Evolutionary conservation across 2,888 invertebrate genomes (phyloP).

Genomic region (Allophyes oxyacanthae): DNA sequence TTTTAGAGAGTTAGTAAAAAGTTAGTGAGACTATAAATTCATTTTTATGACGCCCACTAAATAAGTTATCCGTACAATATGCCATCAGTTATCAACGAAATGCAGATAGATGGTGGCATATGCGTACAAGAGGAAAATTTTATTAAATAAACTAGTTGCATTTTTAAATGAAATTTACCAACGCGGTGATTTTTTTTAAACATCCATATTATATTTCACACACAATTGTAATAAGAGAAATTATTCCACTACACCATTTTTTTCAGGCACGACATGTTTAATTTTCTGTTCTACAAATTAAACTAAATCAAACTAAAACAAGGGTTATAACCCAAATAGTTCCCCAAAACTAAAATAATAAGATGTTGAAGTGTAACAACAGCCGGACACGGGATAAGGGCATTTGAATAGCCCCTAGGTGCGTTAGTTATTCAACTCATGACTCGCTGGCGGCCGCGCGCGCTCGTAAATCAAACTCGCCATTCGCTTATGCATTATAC

Average conservation of each 20-base stretch:
- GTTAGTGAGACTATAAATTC: conserved; percentile 55
- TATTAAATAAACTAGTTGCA: conserved; percentile 13
- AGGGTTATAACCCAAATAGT: conserved; percentile 38
- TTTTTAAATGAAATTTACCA: not conserved
- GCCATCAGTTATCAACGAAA: conserved; percentile 51
- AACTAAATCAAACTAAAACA: conserved; percentile 40
- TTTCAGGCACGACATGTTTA: conserved; percentile 13
- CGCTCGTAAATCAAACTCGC: conserved; percentile 88
- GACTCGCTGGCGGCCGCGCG: conserved; percentile 72
- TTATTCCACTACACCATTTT: not conserved
- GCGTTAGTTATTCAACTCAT: conserved; percentile 87
- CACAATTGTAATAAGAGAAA: no score
- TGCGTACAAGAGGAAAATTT: conserved; percentile 11
- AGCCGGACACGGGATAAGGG: conserved; percentile 64
- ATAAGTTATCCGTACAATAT: conserved; percentile 54
- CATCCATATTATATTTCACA: no score
- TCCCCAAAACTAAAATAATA: conserved; percentile 58
- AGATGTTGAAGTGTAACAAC: conserved; percentile 62
- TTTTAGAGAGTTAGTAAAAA: conserved; percentile 50
- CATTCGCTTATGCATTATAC: conserved; percentile 89
- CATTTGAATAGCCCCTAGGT: conserved; percentile 79
- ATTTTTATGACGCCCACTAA: conserved; percentile 57
- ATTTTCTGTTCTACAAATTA: conserved; percentile 6
- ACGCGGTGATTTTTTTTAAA: not conserved
- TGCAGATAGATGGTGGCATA: conserved; percentile 47